Base-by-base conservation (phyloP, 2,797 vertebrate species). In the Iguana delicatissima region DNA sequence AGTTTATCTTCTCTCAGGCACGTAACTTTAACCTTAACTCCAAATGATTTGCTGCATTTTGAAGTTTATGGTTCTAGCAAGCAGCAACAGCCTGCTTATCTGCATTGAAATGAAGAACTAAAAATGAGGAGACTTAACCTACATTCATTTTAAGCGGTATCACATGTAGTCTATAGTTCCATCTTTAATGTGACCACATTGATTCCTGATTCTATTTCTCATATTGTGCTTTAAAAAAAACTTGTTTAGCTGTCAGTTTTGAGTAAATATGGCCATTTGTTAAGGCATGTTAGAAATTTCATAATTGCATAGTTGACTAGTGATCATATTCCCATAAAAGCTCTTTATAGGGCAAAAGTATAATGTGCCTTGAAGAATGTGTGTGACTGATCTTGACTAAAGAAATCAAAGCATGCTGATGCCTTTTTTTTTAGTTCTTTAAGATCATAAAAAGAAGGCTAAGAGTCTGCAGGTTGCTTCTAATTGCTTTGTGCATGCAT, bases 401-500 rank as follows among this genome's bases (percentile, higher is more conserved):
- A 42, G 42, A 89, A 80, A 14, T 69, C 9, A 0, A 1, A 87
- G 62, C 67, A 20, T 55, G 88, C 89, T 62, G 12, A 8, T 55
- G 12, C 52, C 29, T 2, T 84, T 24, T 35, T 35, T 93, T 92
- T 90, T 57, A 55, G 55, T 77, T 91, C 46, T 92, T 94, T 77
- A 38, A 55, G 18, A 14, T 1, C 5, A 90, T 46, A 77, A 38
- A 84, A 26, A 87, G 55, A 73, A 89, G 84, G 95, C 79, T 62
- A 89, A 87, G 59, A 86, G 26, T 76, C 42, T 3, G 32, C 59
- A 80, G 12, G 0, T 92, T 93, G 76, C 89, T 92, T 82, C 42
- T 42, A 83, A 0, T 86, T 89, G 38, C 74, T 95, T 91, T 95
- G 84, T 42, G 42, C 42, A 42, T 91, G 92, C 90, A 87, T 35